These are phyloP conservation scores for Helicorthomorpha holstii DNA, from an alignment of 1,140 invertebrate genomes.

Conservation along the genomic window DNA sequence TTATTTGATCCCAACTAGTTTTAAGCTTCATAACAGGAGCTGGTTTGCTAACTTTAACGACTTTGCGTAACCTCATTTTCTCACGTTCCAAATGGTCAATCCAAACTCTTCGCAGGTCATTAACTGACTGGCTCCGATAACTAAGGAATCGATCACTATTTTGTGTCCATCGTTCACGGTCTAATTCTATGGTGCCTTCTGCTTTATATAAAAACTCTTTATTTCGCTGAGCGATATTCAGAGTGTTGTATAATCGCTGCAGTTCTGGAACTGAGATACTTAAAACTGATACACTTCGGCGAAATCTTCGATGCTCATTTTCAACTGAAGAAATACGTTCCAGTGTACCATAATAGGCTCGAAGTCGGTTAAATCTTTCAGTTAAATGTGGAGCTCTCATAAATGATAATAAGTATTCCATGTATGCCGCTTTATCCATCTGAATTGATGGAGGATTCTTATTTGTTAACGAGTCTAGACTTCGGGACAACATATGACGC, in stretches of 20 bases:
- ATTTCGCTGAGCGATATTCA: constrained; percentile 58
- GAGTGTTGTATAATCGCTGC: constrained; percentile 51
- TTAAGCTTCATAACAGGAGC: too few species aligned
- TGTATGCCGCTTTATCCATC: constrained; percentile 9
- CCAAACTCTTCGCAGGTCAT: constrained; percentile 39
- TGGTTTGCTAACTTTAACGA: too few species aligned
- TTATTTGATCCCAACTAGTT: too few species aligned
- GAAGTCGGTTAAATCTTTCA: constrained; percentile 63
- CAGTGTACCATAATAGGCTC: constrained; percentile 66
- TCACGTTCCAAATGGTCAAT: not conserved
- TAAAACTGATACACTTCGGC: not conserved
- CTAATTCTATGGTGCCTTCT: constrained; percentile 40
- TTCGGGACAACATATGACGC: too few species aligned
- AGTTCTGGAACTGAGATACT: constrained; percentile 55
- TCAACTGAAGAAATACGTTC: constrained; percentile 69
- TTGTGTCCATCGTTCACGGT: constrained; percentile 44
- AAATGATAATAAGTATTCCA: constrained; percentile 45
- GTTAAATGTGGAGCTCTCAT: constrained; percentile 52
- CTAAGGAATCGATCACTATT: constrained; percentile 56
- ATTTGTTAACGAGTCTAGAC: too few species aligned
- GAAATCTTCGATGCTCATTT: not conserved
- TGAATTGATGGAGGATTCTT: too few species aligned
- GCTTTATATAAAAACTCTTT: constrained; percentile 66
- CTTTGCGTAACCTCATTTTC: too few species aligned
- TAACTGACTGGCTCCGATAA: constrained; percentile 68